Base-by-base conservation (phyloP, 2,888 invertebrate genomes). In the Nowickia ferox region DNA sequence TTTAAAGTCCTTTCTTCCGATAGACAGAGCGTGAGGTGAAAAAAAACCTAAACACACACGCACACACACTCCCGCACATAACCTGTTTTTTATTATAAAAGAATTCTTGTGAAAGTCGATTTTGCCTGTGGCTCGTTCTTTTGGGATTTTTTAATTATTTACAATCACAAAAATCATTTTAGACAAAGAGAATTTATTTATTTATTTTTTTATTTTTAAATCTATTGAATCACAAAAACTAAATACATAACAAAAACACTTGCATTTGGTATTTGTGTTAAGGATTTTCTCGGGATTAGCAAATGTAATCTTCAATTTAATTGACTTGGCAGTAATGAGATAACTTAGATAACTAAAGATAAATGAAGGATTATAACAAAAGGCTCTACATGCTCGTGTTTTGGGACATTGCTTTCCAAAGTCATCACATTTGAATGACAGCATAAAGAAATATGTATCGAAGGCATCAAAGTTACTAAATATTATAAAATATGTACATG, bases 241-340 rank as follows among this genome's bases (percentile, higher is more conserved):
- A 19, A 42, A 15, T 9, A 30, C 40, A 30, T 3, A 30, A n/a
- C 3, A 17, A 51, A 17, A 53, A 42, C 9, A 51, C 1, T 1
- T 1, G 6, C 46, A 55, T 59, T 61, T 51, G 15, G 22, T 19
- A 78, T 77, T 72, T 72, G 42, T 17, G 30, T 42, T 42, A 15
- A 55, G 63, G 74, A 84, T 84, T 84, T 66, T 6, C 30, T 30
- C 42, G 17, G 46, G 74, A 69, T 79, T 42, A 75, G 19, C 44
- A 63, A n/a, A n/a, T 2, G 17, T 40, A 68, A 75, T 65, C 30
- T 13, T 55, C n/a, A 30, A 19, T 63, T 19, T 66, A 66, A 66
- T 59, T 66, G 57, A 59, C 55, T 80, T 63, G 11, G 15, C 22
- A 17, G 30, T 17, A 44, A 51, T 17, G 3, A 44, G 17, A 5